Evolutionary conservation across 2,888 invertebrate genomes (phyloP), one percentile per base, ranked within the genome.

Genomic region (Cephus pygmeus): DNA sequence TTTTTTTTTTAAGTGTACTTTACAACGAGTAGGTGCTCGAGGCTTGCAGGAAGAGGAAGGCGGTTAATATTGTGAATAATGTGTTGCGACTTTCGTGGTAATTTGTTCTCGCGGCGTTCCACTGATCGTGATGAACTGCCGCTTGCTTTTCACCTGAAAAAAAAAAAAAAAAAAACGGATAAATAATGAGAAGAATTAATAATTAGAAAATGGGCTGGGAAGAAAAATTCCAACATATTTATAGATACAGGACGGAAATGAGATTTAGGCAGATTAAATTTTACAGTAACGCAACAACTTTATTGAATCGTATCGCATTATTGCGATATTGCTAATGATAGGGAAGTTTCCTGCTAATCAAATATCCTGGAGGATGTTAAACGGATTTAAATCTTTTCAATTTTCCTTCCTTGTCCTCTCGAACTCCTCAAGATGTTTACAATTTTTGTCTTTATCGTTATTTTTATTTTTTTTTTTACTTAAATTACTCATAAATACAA

Each of bases 71-170:
- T 68, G 79, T 79, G 79, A 83, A 79, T 76, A 81, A 77, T 77
- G 79, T 75, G 77, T 76, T 75, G 78, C 79, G 78, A 69, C 77
- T 78, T 78, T 81, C 79, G 76, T 78, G 81, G 69, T 80, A 80
- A 81, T 78, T 79, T 86, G 91, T 90, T 88, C 87, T 89, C 87
- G 93, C 93, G 85, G 93, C 92, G 87, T 94, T 94, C 93, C 94
- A 93, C 15, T 93, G 94, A 87, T 94, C 94, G 84, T 94, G 94
- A 84, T 94, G 94, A 75, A 94, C 94, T 1, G 94, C 94, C 3
- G 94, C 94, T 87, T 94, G 94, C 84, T 94, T 94, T 85, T 94
- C 94, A 84, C 94, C 94, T 94, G 90, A 23, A 56, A 56, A 9
- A 34, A 34, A 34, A 34, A 34, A 9, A n/a, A n/a, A 56, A 34